Evolutionary conservation across 2,113 vertebrate species (phyloP), one percentile per base, ranked within the genome.

Genomic region (Rhinogobius similis): DNA sequence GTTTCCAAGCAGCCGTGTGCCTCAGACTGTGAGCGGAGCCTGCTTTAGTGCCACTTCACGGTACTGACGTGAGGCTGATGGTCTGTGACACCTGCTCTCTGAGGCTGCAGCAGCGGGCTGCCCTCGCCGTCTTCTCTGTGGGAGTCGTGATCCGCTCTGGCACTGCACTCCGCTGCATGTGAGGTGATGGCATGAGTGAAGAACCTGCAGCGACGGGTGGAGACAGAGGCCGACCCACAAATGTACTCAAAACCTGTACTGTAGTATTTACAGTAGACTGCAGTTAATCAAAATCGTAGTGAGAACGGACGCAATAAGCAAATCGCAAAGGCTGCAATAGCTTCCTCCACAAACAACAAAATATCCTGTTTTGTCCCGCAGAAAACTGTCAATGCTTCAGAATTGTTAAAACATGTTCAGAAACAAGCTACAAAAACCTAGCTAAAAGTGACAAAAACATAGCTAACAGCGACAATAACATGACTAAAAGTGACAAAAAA

Each of bases 21-120:
- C 65, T 41, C 39, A 70, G 62, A 58, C 50, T 58, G 13, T 11
- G 26, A 68, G 52, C 23, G 8, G 26, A 29, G 55, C 16, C 53
- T 29, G 26, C 13, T 71, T 71, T 68, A 65, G 64, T 71, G 52
- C 67, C 68, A 67, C 27, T 61, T 75, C 44, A 72, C 32, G 68
- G 50, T 53, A 18, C 53, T 74, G 32, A 72, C 71, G 71, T 74
- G 68, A 68, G 59, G 26, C 27, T 62, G 66, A 81, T 73, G 56
- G 56, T 52, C 62, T 63, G 44, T 69, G 41, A 79, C 77, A 79
- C 63, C 63, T 27, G 46, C 44, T 62, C 44, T 62, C 65, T 41
- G 26, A 12, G 18, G 59, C 73, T 48, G 56, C 20, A 48, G 50
- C 29, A 59, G 63, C 16, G 39, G 50, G 48, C 68, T 38, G 58